Base-by-base conservation (phyloP, 2,888 invertebrate species). In the Drosophila monieri region DNA sequence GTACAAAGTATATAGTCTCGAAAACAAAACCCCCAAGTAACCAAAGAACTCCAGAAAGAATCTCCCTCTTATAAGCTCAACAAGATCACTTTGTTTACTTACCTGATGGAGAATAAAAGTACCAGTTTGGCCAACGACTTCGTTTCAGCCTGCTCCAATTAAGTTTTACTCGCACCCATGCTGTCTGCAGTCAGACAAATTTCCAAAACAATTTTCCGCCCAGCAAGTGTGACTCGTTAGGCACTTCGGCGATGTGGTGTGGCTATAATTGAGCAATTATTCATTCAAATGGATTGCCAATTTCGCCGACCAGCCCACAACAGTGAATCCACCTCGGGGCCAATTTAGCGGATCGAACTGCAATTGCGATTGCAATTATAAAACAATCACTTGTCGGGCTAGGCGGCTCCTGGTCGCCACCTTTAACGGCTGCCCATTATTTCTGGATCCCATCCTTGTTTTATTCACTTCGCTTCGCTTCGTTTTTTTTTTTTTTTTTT, bases 281-380 rank as follows among this genome's bases (percentile, higher is more conserved):
- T 90, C 90, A 89, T 89, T 89, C 89, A 90, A 90, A 90, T 89
- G 88, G 88, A 89, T 90, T 88, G 89, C 86, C 90, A 89, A 89
- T 88, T 89, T 86, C 84, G 83, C 74, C 65, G 76, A 74, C 81
- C 87, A 80, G 74, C 87, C 85, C 72, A 76, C 76, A 69, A 67
- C 62, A 30, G 14, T 14, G 44, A 6, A 35, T 30, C 37, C 59
- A 23, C 46, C 18, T 44, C 44, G 59, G 37, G 70, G 80, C 73
- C 85, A 85, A 85, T 80, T 80, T 80, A 77, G 80, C 73, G 72
- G 78, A 80, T 86, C 76, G 72, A 80, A 70, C 52, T 77, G 77
- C 80, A 88, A 88, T 88, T 89, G 89, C 89, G 89, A 90, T 89
- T 89, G 89, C 90, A 90, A 90, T 90, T 90, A 90, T 89, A 90